Evolutionary conservation across 2,888 invertebrate genomes (phyloP).

Genomic region (Cyaniris semiargus): DNA sequence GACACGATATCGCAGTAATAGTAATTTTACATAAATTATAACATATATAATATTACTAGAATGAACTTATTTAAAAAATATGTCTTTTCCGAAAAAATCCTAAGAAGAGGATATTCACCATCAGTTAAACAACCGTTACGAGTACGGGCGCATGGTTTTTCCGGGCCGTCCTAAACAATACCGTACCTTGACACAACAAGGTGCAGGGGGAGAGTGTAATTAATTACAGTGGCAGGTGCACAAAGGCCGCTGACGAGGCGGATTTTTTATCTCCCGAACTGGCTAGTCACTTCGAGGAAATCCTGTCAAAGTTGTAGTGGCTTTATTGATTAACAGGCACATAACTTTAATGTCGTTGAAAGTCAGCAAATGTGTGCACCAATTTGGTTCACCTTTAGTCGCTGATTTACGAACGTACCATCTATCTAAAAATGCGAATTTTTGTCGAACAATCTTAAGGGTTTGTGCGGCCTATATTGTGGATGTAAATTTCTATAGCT

Average conservation of each 20-base stretch:
- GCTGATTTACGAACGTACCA: too few relatives aligned
- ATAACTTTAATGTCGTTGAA: neutral
- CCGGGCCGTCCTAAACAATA: conserved; percentile 58
- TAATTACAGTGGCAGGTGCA: conserved; percentile 78
- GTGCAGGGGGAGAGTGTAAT: conserved; percentile 56
- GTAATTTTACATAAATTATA: too few relatives aligned
- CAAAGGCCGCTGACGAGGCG: conserved; percentile 67
- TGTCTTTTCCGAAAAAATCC: too few relatives aligned
- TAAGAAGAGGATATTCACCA: too few relatives aligned
- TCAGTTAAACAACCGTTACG: neutral
- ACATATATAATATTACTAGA: too few relatives aligned
- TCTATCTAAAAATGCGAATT: too few relatives aligned
- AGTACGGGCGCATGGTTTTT: conserved; percentile 37
- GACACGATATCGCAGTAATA: too few relatives aligned
- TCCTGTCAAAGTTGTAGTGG: conserved; percentile 23
- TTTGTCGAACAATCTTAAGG: too few relatives aligned
- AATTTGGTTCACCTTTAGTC: neutral
- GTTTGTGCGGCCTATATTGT: too few relatives aligned
- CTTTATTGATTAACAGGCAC: conserved; percentile 3
- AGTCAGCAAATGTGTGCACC: neutral
- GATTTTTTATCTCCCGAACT: conserved; percentile 53
- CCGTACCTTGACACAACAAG: conserved; percentile 73
- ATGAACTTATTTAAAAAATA: too few relatives aligned
- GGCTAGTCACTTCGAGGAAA: conserved; percentile 33
- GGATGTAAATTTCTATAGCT: too few relatives aligned